Percentiles rank a stretch among this genome's conserved stretches.
These are phyloP conservation scores for Dryadula phaetusa DNA, from an alignment of 2,888 invertebrate species.

Conservation along the genomic window DNA sequence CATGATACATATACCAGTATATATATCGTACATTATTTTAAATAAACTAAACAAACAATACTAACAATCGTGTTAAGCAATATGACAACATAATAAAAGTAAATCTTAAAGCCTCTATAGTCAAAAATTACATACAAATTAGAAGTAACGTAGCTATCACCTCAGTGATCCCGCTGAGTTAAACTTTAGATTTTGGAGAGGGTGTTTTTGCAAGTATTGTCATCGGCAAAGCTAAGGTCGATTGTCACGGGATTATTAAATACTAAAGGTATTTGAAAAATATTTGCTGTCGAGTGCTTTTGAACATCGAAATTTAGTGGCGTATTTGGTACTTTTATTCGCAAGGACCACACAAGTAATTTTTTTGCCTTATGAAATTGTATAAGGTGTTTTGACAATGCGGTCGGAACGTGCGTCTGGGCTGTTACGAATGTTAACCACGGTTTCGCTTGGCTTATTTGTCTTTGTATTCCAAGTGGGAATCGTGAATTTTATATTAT, in stretches of 20 bases:
- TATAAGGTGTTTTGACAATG: conserved; percentile 83
- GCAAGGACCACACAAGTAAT: conserved; percentile 70
- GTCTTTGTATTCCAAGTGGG: conserved; percentile 56
- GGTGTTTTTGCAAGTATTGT: conserved; percentile 63
- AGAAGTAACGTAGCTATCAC: conserved; percentile 62
- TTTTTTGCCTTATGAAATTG: conserved; percentile 69
- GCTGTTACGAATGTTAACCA: conserved; percentile 76
- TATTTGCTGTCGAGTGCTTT: conserved; percentile 80
- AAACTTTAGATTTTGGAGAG: conserved; percentile 57
- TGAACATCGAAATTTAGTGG: conserved; percentile 66
- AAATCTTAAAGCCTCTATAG: conserved; percentile 59
- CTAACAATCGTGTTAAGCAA: conserved; percentile 55
- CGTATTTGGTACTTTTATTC: conserved; percentile 58
- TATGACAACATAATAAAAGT: conserved; percentile 75
- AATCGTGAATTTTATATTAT: conserved; percentile 18
- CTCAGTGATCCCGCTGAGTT: conserved; percentile 67
- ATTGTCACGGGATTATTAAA: conserved; percentile 77
- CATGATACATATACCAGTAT: too few species aligned
- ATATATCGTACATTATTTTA: not conserved
- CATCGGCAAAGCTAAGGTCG: conserved; percentile 75
- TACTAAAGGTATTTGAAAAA: conserved; percentile 79
- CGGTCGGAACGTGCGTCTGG: conserved; percentile 72
- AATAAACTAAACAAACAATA: not conserved
- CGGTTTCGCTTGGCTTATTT: conserved; percentile 65
- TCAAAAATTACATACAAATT: conserved; percentile 75